Conservation (phyloP, 2,888 invertebrate genomes). For the Plemyria rubiginata region DNA sequence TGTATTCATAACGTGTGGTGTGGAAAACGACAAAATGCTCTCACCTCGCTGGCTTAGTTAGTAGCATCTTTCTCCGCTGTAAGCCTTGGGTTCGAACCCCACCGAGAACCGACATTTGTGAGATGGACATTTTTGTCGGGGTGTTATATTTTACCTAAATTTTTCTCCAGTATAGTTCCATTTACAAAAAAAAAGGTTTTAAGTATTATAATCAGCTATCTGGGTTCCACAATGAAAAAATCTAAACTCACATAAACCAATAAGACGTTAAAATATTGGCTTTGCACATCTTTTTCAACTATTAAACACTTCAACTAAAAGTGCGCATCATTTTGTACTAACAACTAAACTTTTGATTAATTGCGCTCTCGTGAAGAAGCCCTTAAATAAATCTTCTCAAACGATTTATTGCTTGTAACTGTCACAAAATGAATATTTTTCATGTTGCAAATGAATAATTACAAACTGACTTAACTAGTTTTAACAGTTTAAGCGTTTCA, state of each 20-base stretch:
- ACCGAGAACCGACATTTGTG: too few relatives aligned
- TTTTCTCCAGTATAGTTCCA: too few relatives aligned
- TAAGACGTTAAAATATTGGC: background rate
- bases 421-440: background rate
- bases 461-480: background rate
- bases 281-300: conserved; percentile 1
- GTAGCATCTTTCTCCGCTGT: too few relatives aligned
- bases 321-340: conserved; percentile 12
- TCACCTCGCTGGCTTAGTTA: too few relatives aligned
- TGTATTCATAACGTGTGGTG: too few relatives aligned
- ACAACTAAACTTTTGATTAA: conserved; percentile 15
- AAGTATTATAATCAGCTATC: too few relatives aligned
- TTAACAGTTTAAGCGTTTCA: background rate
- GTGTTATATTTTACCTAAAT: too few relatives aligned
- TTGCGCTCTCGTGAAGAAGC: conserved; percentile 1
- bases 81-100: too few relatives aligned
- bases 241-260: conserved; percentile 10
- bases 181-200: too few relatives aligned
- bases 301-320: conserved; percentile 11
- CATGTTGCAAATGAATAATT: background rate
- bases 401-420: conserved; percentile 1
- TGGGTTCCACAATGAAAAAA: too few relatives aligned
- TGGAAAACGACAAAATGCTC: too few relatives aligned
- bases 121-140: too few relatives aligned
- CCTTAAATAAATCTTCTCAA: conserved; percentile 2